phyloP scores from a whole-genome alignment of 2,888 invertebrate species.

The Ceramica pisi region DNA sequence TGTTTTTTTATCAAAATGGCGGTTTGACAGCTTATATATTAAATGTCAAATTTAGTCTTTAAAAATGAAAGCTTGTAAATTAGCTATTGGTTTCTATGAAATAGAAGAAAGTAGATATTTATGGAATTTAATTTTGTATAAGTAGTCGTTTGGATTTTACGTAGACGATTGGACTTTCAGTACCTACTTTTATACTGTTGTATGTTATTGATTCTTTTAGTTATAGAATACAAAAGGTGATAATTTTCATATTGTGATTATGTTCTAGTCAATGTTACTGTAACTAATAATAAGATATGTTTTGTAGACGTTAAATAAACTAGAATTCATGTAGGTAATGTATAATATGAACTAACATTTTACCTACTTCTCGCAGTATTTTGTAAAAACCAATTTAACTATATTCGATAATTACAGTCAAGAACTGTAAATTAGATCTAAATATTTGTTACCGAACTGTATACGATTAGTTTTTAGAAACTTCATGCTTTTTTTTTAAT shows the following conservation, averaged over 20 bases:
- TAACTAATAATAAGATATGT: conserved; percentile 45
- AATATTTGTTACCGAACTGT: conserved; percentile 31
- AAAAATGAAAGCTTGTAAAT: not conserved
- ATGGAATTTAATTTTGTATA: conserved; percentile 4
- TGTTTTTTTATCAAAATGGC: no score
- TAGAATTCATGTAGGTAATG: conserved; percentile 34
- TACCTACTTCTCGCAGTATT: conserved; percentile 25
- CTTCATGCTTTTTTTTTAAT: not conserved
- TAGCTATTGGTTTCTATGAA: conserved; percentile 34
- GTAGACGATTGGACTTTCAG: not conserved
- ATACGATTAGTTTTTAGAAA: conserved; percentile 17
- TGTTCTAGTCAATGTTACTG: conserved; percentile 58
- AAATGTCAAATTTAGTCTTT: not conserved
- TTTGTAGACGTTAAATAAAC: conserved; percentile 57
- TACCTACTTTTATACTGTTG: not conserved
- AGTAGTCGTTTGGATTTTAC: not conserved
- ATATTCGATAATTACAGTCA: conserved; percentile 19
- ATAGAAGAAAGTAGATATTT: conserved; percentile 39
- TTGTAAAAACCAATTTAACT: conserved; percentile 33
- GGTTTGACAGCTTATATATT: no score
- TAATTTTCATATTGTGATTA: conserved; percentile 60
- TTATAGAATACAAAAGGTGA: conserved; percentile 21
- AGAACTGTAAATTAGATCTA: conserved; percentile 27
- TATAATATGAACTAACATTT: not conserved
- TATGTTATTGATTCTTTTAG: conserved; percentile 23